These are phyloP conservation scores for Saguinus imperator DNA, from an alignment of 2,113 vertebrate species.

Conservation along the genomic window DNA sequence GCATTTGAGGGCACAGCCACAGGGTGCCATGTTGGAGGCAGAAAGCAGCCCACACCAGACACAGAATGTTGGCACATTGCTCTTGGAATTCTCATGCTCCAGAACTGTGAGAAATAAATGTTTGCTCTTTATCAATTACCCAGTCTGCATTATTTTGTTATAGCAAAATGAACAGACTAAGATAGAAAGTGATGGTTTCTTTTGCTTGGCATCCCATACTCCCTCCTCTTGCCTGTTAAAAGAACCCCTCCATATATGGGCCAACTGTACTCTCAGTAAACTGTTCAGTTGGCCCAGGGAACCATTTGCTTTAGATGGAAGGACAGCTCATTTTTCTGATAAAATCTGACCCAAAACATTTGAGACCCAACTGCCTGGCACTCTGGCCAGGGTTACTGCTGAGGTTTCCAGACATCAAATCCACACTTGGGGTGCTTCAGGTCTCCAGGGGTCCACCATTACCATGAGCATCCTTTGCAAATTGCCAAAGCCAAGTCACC, in stretches of 20 bases:
- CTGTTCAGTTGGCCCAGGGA: background rate
- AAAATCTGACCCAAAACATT: background rate
- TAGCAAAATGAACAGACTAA: background rate
- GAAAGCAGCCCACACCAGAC: background rate
- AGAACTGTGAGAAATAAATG: background rate
- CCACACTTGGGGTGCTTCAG: background rate
- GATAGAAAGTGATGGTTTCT: background rate
- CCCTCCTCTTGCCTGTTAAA: background rate
- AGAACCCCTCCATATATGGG: background rate
- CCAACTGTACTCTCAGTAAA: background rate
- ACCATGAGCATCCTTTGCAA: background rate
- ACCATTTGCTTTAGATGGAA: background rate
- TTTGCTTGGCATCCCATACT: background rate
- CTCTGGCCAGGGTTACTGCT: background rate
- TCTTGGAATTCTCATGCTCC: background rate
- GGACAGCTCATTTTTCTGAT: background rate
- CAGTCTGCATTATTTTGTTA: background rate
- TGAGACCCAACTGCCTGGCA: background rate
- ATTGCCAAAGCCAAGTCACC: background rate
- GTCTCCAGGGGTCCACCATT: background rate
- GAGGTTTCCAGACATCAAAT: background rate
- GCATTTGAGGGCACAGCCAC: background rate
- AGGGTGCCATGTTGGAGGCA: background rate
- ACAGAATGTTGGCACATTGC: background rate
- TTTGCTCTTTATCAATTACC: background rate